These are phyloP conservation scores for Eulemur rubriventer DNA, from an alignment of 2,797 vertebrate species.

Conservation along the genomic window DNA sequence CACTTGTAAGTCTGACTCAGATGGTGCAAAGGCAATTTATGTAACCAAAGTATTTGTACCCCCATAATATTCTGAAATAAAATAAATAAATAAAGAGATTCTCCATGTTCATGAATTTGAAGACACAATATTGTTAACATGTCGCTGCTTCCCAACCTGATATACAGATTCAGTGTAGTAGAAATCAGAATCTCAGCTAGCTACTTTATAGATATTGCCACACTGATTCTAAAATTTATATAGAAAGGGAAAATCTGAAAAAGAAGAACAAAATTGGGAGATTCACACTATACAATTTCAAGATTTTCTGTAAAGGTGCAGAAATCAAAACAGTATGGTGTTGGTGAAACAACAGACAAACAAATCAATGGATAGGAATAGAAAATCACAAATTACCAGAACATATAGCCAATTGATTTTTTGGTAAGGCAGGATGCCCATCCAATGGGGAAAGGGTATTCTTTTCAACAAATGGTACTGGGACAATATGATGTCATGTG, in stretches of 20 bases:
- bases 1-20: no score
- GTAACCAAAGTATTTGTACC: no score
- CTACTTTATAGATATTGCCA: background rate
- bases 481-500: background rate
- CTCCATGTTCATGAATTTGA: background rate
- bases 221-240: background rate
- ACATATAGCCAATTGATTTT: background rate
- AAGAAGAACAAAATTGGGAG: background rate
- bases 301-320: background rate
- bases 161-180: background rate
- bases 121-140: background rate
- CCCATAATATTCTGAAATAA: background rate
- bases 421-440: background rate
- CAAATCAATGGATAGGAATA: background rate
- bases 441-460: background rate
- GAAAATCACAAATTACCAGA: background rate
- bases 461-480: background rate
- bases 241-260: background rate
- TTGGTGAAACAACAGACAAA: background rate
- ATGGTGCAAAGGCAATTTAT: no score
- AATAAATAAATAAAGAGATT: background rate
- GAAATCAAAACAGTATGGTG: background rate
- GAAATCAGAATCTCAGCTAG: background rate
- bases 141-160: background rate
- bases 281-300: background rate